Conservation (phyloP, 2,797 vertebrate genomes). For the Harpagifer antarcticus region DNA sequence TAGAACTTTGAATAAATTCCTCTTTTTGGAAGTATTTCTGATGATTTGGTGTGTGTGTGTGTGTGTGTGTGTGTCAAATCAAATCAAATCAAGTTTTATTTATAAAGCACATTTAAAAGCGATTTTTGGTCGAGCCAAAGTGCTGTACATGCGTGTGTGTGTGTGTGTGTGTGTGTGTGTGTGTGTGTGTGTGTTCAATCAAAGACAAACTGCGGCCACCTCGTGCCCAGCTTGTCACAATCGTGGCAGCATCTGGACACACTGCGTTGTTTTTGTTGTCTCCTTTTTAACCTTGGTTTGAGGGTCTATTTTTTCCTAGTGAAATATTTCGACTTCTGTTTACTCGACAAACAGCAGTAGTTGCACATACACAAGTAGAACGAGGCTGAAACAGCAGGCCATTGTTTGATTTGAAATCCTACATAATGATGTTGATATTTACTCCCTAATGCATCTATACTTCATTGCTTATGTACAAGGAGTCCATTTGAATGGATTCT, state of each 20-base stretch:
- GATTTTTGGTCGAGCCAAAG: too few species aligned
- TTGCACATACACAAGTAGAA: conserved; percentile 5
- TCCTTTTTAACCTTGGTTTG: conserved; percentile 71
- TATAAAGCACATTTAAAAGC: too few species aligned
- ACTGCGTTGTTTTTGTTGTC: conserved; percentile 59
- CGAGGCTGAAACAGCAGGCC: neutral
- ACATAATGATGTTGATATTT: neutral
- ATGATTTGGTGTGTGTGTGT: neutral
- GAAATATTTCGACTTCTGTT: conserved; percentile 37
- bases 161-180: neutral
- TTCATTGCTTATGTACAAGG: neutral
- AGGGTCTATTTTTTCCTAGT: conserved; percentile 32
- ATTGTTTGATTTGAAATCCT: neutral
- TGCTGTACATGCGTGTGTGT: too few species aligned
- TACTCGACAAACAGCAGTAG: conserved; percentile 17
- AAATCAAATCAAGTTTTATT: too few species aligned
- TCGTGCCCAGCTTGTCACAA: conserved; percentile 53
- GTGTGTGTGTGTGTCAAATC: neutral
- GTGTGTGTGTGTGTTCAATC: conserved; percentile 26
- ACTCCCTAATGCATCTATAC: neutral
- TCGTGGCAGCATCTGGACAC: conserved; percentile 47
- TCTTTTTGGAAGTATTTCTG: neutral
- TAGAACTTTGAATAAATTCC: neutral
- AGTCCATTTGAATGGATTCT: neutral
- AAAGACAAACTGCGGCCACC: conserved; percentile 69